Evolutionary conservation across 1,140 invertebrate genomes (phyloP).

Genomic region (Dendrolimus punctatus): DNA sequence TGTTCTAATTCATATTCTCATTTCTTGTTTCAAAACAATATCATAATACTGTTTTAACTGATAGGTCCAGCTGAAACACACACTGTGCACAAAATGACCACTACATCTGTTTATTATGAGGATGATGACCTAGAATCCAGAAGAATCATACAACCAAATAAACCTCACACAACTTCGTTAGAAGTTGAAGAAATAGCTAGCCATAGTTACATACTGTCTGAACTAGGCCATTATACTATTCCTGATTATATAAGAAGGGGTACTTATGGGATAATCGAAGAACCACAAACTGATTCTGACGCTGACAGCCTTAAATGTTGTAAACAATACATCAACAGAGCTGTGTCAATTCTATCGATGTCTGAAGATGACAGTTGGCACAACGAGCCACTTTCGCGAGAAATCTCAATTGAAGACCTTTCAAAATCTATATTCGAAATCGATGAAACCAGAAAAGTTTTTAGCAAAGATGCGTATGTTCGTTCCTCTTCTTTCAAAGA

Average conservation of each 20-base stretch:
- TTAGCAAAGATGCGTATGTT: slow-evolving; percentile 65
- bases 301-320: slow-evolving; percentile 47
- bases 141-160: slow-evolving; percentile 61
- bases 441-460: slow-evolving; percentile 62
- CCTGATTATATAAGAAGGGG: slow-evolving; percentile 68
- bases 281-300: slow-evolving; percentile 69
- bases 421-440: slow-evolving; percentile 64
- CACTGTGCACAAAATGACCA: slow-evolving; percentile 77
- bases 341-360: slow-evolving; percentile 76
- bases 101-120: slow-evolving; percentile 74
- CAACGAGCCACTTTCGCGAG: slow-evolving; percentile 71
- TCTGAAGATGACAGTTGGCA: slow-evolving; percentile 77
- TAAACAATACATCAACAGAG: slow-evolving; percentile 64
- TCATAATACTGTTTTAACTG: slow-evolving; percentile 66
- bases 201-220: slow-evolving; percentile 73
- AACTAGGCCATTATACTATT: slow-evolving; percentile 73
- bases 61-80: slow-evolving; percentile 78
- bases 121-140: slow-evolving; percentile 49
- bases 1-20: slow-evolving; percentile 18
- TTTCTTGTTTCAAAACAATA: slow-evolving; percentile 28
- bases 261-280: slow-evolving; percentile 69
- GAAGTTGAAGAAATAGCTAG: slow-evolving; percentile 76
- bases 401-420: slow-evolving; percentile 73
- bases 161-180: slow-evolving; percentile 66
- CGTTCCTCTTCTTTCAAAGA: slow-evolving; percentile 66